Base-by-base conservation (phyloP, 2,797 vertebrate species). In the Pelodytes ibericus region DNA sequence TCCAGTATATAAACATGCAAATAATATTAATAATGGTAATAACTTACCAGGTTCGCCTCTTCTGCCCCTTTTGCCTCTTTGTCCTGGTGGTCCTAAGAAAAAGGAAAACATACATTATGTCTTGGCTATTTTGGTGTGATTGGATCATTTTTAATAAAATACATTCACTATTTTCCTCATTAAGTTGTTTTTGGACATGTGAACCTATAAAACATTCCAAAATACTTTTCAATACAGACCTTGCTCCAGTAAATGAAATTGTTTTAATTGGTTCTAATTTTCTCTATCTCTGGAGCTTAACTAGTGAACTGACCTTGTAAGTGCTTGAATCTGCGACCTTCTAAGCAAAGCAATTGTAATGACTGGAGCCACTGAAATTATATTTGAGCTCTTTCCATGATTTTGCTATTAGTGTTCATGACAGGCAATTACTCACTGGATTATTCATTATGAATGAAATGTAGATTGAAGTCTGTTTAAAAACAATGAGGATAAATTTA, bases 21-120 rank as follows among this genome's bases (percentile, higher is more conserved):
- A 15, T 15, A 49, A 16, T 49, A 3, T 15, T 49, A 49, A 20
- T 11, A 22, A 20, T 44, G n/a, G n/a, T 7, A 29, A 80, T 75
- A 22, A 92, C 95, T 91, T 91, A 99, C 98, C 97, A 68, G 94
- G 91, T 86, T 98, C 96, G 89, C 97, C 97, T 88, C 96, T 94
- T 86, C 95, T 94, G 83, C 98, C 98, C 83, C 95, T 91, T 91
- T 97, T 96, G 88, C 98, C 98, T 86, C 96, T 91, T 88, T 99
- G 98, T 79, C 98, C 98, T 1, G 95, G 96, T 90, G 96, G 97
- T 86, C 98, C 98, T 99, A 88, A 79, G 2, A 83, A 81, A 16
- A 33, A 60, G 2, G 7, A 75, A 84, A 80, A 30, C 65, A 84
- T 0, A n/a, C 5, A 25, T 10, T 75, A 61, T 61, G 20, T 15